phyloP scores from a whole-genome alignment of 2,797 vertebrate genomes.

The Lepidocolaptes lacrymiger region DNA sequence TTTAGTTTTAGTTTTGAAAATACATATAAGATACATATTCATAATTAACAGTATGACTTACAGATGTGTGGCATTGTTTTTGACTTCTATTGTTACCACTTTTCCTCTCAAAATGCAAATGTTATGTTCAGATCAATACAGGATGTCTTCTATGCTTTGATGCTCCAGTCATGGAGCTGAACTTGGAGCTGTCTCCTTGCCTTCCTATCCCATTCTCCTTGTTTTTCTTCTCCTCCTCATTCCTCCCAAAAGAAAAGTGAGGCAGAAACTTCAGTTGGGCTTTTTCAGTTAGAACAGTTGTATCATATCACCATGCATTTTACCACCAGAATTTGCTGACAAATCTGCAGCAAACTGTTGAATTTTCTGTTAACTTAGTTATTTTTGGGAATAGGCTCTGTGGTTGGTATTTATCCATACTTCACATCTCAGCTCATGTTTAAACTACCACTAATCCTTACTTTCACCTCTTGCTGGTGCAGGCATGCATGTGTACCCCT shows the following conservation, averaged over 20 bases:
- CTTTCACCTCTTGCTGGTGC: rapidly evolving
- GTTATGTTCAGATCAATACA: background rate
- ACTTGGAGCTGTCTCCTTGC: background rate
- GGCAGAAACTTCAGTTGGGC: background rate
- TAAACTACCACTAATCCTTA: background rate
- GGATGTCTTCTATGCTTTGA: background rate
- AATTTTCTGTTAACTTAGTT: background rate
- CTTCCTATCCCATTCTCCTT: background rate
- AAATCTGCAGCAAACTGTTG: background rate
- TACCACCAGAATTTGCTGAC: background rate
- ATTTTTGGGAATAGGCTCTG: background rate
- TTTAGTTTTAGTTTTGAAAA: background rate
- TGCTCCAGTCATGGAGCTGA: background rate
- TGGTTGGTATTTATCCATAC: background rate
- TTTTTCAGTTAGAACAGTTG: background rate
- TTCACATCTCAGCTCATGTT: background rate
- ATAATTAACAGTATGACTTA: background rate
- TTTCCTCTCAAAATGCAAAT: background rate
- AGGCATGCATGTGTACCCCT: background rate
- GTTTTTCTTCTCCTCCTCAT: background rate
- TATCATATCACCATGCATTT: background rate
- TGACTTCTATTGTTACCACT: background rate
- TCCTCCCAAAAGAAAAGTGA: background rate
- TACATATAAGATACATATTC: background rate
- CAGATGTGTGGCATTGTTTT: background rate